Conservation (phyloP, 2,113 vertebrate genomes). For the Craseonycteris thonglongyai region DNA sequence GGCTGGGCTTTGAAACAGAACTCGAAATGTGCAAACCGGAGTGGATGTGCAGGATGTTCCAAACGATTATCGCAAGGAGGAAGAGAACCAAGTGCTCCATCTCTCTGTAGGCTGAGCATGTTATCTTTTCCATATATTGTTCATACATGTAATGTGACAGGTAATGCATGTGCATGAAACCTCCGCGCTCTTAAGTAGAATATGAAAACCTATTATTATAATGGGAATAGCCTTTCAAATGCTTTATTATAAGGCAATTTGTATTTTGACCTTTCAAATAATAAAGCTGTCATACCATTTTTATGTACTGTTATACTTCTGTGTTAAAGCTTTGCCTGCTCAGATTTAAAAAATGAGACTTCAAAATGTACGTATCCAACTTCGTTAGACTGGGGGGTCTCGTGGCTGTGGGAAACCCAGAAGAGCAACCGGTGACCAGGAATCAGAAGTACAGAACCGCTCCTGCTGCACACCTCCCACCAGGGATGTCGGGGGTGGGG, state of each 20-base stretch:
- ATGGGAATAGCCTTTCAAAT: neutral
- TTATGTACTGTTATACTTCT: neutral
- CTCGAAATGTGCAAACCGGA: neutral
- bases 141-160: accelerated
- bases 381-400: neutral
- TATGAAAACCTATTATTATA: neutral
- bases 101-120: neutral
- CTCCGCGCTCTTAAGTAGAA: neutral
- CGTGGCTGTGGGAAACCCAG: neutral
- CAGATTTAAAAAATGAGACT: neutral
- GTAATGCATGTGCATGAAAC: neutral
- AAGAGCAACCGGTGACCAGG: neutral
- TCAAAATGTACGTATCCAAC: neutral
- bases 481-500: no score
- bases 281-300: neutral
- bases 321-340: neutral
- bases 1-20: neutral
- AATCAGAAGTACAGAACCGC: neutral
- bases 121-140: neutral
- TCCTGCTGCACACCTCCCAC: neutral
- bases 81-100: neutral
- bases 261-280: neutral
- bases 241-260: neutral
- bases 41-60: neutral
- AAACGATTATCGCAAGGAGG: neutral